Base-by-base conservation (phyloP, 2,888 invertebrate genomes). In the Podotricha telesiphe region DNA sequence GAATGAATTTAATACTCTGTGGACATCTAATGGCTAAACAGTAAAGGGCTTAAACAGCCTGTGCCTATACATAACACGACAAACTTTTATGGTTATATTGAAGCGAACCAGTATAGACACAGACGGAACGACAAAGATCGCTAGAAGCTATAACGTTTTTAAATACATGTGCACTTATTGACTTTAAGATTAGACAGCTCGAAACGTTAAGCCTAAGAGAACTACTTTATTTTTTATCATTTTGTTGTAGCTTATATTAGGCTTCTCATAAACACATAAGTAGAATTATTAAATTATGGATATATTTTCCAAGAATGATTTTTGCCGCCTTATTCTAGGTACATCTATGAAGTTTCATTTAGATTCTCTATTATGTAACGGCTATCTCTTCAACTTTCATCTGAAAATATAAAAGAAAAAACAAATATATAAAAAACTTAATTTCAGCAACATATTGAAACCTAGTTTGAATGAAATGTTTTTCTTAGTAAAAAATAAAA, bases 341-440 rank as follows among this genome's bases (percentile, higher is more conserved):
- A 91, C 89, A 88, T 87, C 88, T 91, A 91, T 85, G 83, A 89
- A 89, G 85, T 89, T 93, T 89, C 87, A 87, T 88, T 90, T 86
- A 88, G 87, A 87, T 90, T 87, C 89, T 88, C 89, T 89, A 88
- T 83, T 82, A 80, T 76, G 82, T 77, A 78, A 82, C 80, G 73
- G 85, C 86, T 82, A 85, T 82, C 89, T 89, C 92, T 93, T 93
- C 93, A 93, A 93, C 93, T 93, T 78, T 93, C 93, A 89, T 93
- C 93, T 93, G 93, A 64, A 92, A 92, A 72, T n/a, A n/a, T n/a
- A 77, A 77, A 73, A 73, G 67, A 69, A 72, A 71, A 63, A 20
- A n/a, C 17, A 55, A 37, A 34, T 11, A 53, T n/a, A 34, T 34
- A n/a, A 8, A 2, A 3, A n/a, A 34, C 3, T 28, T 28, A 2